Evolutionary conservation across 2,797 vertebrate species (phyloP).

Genomic region (Syndactyla subalaris): DNA sequence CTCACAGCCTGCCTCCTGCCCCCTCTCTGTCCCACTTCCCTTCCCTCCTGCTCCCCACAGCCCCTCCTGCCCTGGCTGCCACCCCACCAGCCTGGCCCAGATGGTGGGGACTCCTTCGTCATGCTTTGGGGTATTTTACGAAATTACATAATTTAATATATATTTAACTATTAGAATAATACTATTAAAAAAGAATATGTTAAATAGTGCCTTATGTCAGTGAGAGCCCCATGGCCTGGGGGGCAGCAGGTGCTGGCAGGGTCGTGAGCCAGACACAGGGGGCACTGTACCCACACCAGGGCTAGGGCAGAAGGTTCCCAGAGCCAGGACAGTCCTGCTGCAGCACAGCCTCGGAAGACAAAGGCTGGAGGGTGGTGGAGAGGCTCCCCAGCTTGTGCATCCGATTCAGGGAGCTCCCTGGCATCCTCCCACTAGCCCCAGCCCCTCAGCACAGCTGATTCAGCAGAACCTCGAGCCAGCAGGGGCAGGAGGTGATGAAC

Average conservation of each 20-base stretch:
- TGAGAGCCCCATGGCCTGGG: fast-evolving
- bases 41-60: not conserved
- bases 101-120: not conserved
- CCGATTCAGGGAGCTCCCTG: not conserved
- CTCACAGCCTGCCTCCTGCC: no score
- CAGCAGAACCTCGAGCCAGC: conserved; percentile 74
- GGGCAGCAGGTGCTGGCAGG: not conserved
- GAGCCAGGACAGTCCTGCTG: not conserved
- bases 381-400: not conserved
- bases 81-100: not conserved
- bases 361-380: not conserved
- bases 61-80: not conserved
- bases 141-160: conserved; percentile 40
- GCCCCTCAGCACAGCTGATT: not conserved
- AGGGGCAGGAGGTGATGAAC: conserved; percentile 74
- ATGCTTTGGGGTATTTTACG: not conserved
- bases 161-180: not conserved
- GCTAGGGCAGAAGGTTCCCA: not conserved
- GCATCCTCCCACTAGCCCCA: fast-evolving
- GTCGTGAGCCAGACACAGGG: not conserved
- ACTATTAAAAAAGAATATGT: not conserved
- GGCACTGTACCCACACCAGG: not conserved
- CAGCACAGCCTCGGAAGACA: not conserved
- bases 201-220: not conserved
- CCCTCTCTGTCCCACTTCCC: not conserved